Percentiles rank a stretch among this genome's conserved stretches.
These are phyloP conservation scores for Crematogaster levior DNA, from an alignment of 2,888 invertebrate genomes.

Conservation along the genomic window DNA sequence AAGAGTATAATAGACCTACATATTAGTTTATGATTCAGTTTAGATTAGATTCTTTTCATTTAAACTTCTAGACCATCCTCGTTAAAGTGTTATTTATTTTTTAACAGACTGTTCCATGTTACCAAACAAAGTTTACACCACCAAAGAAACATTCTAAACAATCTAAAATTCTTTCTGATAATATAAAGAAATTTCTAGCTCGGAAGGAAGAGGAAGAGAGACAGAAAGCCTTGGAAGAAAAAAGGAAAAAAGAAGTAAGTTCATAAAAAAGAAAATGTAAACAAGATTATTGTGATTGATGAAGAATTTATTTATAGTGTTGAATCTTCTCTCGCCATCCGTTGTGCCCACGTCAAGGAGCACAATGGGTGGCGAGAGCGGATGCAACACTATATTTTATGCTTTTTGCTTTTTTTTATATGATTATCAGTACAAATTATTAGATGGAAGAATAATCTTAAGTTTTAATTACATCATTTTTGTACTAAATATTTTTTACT, in stretches of 20 bases:
- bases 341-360: too few relatives aligned
- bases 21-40: too few relatives aligned
- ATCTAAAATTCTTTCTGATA: conserved; percentile 90
- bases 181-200: conserved; percentile 93
- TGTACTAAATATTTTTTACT: not conserved
- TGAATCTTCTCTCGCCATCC: too few relatives aligned
- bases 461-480: not conserved
- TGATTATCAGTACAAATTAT: not conserved
- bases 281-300: not conserved
- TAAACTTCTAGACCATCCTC: not conserved
- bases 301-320: not conserved
- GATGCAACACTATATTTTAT: too few relatives aligned
- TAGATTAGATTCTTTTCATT: conserved; percentile 21
- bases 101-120: conserved; percentile 87
- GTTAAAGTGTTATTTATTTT: conserved; percentile 38
- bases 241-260: conserved; percentile 88
- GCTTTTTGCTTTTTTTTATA: not conserved
- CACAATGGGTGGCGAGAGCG: too few relatives aligned
- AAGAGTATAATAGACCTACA: too few relatives aligned
- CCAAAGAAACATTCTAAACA: conserved; percentile 93
- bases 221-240: conserved; percentile 88
- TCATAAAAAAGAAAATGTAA: not conserved
- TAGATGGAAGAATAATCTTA: too few relatives aligned
- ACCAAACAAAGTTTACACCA: conserved; percentile 93
- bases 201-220: conserved; percentile 93